A percentile compares a stretch with the other conserved stretches of the same genome.
These are phyloP conservation scores for Bombyx mandarina DNA, from an alignment of 1,140 invertebrate species.

Conservation along the genomic window DNA sequence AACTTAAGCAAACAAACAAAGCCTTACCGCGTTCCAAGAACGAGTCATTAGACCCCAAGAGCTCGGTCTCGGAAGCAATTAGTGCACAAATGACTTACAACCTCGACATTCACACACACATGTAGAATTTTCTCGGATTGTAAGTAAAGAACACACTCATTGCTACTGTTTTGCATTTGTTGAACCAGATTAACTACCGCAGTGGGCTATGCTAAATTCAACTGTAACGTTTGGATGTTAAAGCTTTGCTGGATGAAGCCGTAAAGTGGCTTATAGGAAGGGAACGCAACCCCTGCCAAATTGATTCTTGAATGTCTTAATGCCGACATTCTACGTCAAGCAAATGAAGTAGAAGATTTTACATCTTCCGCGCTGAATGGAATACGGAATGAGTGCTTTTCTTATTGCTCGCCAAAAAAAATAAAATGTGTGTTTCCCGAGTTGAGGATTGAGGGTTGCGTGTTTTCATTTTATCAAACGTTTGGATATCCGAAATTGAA, in stretches of 20 bases:
- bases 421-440: slow-evolving; percentile 1
- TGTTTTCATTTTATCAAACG: slow-evolving; percentile 4
- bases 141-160: slow-evolving; percentile 11
- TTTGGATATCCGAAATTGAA: no score
- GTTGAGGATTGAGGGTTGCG: slow-evolving; percentile 1
- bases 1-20: neutral
- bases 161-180: slow-evolving; percentile 12
- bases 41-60: slow-evolving; percentile 2
- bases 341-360: slow-evolving; percentile 25
- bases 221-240: slow-evolving; percentile 6
- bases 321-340: slow-evolving; percentile 15
- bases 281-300: slow-evolving; percentile 20
- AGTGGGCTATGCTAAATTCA: neutral
- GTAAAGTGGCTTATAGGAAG: slow-evolving; percentile 6
- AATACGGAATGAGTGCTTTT: slow-evolving; percentile 15
- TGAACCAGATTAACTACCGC: neutral
- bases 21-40: neutral
- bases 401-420: slow-evolving; percentile 14
- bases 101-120: slow-evolving; percentile 9
- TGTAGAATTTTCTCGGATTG: slow-evolving; percentile 8
- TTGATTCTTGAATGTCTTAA: slow-evolving; percentile 25
- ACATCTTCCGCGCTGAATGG: slow-evolving; percentile 14
- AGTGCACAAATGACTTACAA: slow-evolving; percentile 13
- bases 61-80: slow-evolving; percentile 10
- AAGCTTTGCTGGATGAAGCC: neutral